Evolutionary conservation across 1,140 invertebrate genomes (phyloP).

Genomic region (Zophobas morio): DNA sequence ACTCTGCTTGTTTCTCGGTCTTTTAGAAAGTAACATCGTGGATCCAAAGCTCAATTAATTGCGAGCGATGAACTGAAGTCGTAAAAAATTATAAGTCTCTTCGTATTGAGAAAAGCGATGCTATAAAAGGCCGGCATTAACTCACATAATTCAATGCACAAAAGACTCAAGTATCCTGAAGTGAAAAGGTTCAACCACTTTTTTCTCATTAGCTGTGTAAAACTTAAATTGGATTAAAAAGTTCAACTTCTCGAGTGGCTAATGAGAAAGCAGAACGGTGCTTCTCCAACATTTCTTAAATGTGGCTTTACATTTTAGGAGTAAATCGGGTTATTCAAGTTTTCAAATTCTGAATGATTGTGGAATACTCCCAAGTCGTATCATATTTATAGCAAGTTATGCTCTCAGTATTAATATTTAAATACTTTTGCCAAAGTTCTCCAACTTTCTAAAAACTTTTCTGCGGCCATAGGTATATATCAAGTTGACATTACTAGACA

Average conservation of each 20-base stretch:
- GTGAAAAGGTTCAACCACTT: constrained; percentile 46
- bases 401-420: constrained; percentile 40
- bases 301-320: constrained; percentile 38
- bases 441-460: constrained; percentile 6
- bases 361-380: constrained; percentile 35
- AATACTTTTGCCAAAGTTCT: constrained; percentile 16
- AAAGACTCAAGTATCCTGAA: constrained; percentile 24
- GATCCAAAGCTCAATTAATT: constrained; percentile 8
- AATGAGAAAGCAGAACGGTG: constrained; percentile 46
- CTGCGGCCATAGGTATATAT: constrained; percentile 30
- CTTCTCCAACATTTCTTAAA: constrained; percentile 39
- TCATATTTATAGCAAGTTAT: constrained; percentile 37
- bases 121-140: constrained; percentile 33
- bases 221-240: constrained; percentile 50
- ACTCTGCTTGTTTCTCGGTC: background rate
- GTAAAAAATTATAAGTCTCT: constrained; percentile 10
- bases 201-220: constrained; percentile 47
- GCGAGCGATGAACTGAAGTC: background rate
- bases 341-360: constrained; percentile 42
- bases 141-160: constrained; percentile 33
- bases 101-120: constrained; percentile 17
- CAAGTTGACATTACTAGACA: constrained; percentile 39
- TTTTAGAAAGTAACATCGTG: background rate
- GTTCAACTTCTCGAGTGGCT: constrained; percentile 28
- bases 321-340: constrained; percentile 43